Evolutionary conservation across 2,888 invertebrate species (phyloP).

Genomic region (Octodonta nipae): DNA sequence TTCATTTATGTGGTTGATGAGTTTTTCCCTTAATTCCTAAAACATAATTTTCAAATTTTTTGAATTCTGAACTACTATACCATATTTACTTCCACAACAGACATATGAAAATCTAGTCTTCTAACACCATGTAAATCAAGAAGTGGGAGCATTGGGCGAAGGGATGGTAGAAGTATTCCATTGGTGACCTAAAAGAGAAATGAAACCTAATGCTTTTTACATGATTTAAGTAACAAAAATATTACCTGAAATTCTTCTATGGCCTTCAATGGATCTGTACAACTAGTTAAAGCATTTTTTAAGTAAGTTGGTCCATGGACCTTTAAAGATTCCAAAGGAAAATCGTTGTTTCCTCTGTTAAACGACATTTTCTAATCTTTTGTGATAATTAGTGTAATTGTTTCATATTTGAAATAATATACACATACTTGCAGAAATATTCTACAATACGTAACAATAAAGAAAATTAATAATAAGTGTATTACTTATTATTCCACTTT

Average conservation of each 20-base stretch:
- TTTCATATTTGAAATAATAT: no score
- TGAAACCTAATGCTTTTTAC: background rate
- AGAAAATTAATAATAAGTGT: no score
- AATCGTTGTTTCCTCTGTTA: constrained; percentile 28
- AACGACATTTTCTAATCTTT: no score
- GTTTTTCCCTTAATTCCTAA: constrained; percentile 51
- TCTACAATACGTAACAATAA: no score
- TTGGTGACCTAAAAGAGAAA: constrained; percentile 56
- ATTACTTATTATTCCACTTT: no score
- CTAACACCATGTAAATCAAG: constrained; percentile 88
- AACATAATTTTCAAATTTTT: constrained; percentile 10
- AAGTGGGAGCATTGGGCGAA: constrained; percentile 87
- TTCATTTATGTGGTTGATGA: constrained; percentile 71
- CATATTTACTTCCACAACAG: constrained; percentile 67
- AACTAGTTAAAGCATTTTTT: constrained; percentile 80
- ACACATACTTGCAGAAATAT: no score
- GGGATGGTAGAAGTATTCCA: constrained; percentile 79
- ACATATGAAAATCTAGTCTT: constrained; percentile 86
- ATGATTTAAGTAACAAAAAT: constrained; percentile 4
- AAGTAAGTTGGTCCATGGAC: constrained; percentile 35
- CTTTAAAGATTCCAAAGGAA: constrained; percentile 34
- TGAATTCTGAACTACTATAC: no score
- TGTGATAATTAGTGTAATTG: no score
- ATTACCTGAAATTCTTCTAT: constrained; percentile 90
- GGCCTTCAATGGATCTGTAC: constrained; percentile 92